Evolutionary conservation across 2,888 invertebrate genomes (phyloP).

Genomic region (Balanococcus diminutus): DNA sequence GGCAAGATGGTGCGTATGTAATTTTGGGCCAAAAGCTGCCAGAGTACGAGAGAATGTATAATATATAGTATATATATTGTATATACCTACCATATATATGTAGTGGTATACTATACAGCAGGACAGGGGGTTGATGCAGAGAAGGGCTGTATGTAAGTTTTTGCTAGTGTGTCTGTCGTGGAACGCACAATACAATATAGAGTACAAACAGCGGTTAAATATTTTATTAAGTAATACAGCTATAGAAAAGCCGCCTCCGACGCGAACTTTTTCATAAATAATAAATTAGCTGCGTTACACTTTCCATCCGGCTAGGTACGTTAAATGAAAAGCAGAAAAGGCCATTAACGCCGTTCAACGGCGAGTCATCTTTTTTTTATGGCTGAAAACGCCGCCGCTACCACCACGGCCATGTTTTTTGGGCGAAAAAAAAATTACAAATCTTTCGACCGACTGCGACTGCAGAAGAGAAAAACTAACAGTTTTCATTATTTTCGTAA

Average conservation of each 20-base stretch:
- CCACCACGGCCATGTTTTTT: background rate
- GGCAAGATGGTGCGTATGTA: background rate
- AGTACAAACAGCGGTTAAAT: conserved; percentile 49
- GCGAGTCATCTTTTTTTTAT: background rate
- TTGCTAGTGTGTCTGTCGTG: conserved; percentile 11
- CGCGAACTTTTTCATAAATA: conserved; percentile 54
- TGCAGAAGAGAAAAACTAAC: too few relatives aligned
- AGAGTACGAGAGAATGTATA: background rate
- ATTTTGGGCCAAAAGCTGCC: background rate
- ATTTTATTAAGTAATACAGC: conserved; percentile 51
- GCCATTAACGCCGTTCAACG: conserved; percentile 35
- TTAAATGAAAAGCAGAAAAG: conserved; percentile 46
- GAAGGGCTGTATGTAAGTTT: background rate
- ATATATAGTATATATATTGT: background rate
- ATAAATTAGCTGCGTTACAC: conserved; percentile 50
- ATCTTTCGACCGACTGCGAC: background rate
- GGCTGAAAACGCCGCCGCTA: background rate
- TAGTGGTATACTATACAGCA: background rate
- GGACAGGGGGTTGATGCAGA: background rate
- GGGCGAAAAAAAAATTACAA: background rate
- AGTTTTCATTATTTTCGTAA: too few relatives aligned
- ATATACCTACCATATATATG: too few relatives aligned
- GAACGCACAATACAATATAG: conserved; percentile 45
- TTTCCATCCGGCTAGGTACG: conserved; percentile 23
- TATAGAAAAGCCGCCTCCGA: conserved; percentile 46